phyloP scores from a whole-genome alignment of 1,140 invertebrate genomes.

The Dinothrombium tinctorium region DNA sequence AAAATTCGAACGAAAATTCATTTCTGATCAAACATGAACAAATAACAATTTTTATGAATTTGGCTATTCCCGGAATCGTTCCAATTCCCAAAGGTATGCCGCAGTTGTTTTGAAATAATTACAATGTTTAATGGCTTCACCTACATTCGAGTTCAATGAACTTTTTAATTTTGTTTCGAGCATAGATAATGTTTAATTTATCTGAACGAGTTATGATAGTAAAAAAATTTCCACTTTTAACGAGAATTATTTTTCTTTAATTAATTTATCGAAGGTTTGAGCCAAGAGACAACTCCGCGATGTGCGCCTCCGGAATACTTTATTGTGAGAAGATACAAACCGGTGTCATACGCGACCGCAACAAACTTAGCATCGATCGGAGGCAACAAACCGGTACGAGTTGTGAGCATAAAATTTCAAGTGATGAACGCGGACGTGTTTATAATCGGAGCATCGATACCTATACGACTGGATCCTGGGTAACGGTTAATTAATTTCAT shows the following conservation, averaged over 20 bases:
- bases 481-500: too few species aligned
- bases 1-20: conserved; percentile 2
- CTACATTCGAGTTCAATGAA: neutral
- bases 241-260: too few species aligned
- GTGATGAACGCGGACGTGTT: conserved; percentile 17
- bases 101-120: neutral
- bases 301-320: conserved; percentile 17
- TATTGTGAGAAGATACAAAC: conserved; percentile 14
- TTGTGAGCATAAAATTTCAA: conserved; percentile 15
- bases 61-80: conserved; percentile 17
- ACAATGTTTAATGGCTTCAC: neutral
- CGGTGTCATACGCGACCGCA: conserved; percentile 14
- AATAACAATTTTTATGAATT: conserved; percentile 18
- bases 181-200: neutral
- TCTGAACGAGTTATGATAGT: neutral
- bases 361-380: conserved; percentile 3
- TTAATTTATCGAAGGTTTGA: conserved; percentile 11
- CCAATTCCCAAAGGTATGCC: conserved; percentile 13
- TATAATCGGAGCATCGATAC: conserved; percentile 16
- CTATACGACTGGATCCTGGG: conserved; percentile 15
- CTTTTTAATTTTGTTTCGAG: neutral
- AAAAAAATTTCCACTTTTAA: too few species aligned
- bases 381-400: conserved; percentile 7
- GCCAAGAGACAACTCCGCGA: conserved; percentile 14
- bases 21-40: conserved; percentile 16